phyloP scores from a whole-genome alignment of 2,888 invertebrate species.

The Cremastinae sp. region DNA sequence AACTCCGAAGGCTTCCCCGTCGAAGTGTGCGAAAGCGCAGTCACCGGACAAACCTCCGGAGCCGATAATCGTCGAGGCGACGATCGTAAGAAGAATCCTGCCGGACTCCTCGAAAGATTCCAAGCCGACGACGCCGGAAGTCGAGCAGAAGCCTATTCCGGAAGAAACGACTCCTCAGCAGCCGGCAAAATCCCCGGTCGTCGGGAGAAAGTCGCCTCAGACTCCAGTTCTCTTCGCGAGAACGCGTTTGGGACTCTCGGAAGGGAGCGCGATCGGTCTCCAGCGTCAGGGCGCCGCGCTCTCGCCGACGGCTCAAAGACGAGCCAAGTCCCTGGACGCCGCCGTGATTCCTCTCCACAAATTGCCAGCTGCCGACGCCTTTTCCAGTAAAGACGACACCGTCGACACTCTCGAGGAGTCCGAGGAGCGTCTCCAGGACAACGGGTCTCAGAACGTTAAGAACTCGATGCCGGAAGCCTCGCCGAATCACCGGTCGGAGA shows the following conservation, averaged over 20 bases:
- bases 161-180: conserved; percentile 45
- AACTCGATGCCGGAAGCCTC: conserved; percentile 69
- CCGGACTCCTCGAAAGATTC: conserved; percentile 80
- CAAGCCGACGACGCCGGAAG: conserved; percentile 67
- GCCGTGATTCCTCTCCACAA: conserved; percentile 90
- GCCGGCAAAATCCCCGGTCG: conserved; percentile 85
- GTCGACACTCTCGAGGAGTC: conserved; percentile 87
- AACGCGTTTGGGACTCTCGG: conserved; percentile 90
- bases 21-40: conserved; percentile 51
- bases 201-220: conserved; percentile 86
- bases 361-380: conserved; percentile 91
- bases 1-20: conserved; percentile 58
- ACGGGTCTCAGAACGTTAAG: background rate
- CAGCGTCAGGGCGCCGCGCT: conserved; percentile 89
- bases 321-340: conserved; percentile 92
- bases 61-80: conserved; percentile 73
- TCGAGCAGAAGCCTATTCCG: conserved; percentile 60
- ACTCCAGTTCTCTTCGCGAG: conserved; percentile 90
- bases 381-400: conserved; percentile 94
- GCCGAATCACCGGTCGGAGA: conserved; percentile 75
- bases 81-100: conserved; percentile 70
- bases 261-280: conserved; percentile 90
- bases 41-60: conserved; percentile 61
- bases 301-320: conserved; percentile 88
- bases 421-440: conserved; percentile 68